Percentiles rank a stretch among this genome's conserved stretches.
phyloP scores from a whole-genome alignment of 2,888 invertebrate species.

The Tinea semifulvella region DNA sequence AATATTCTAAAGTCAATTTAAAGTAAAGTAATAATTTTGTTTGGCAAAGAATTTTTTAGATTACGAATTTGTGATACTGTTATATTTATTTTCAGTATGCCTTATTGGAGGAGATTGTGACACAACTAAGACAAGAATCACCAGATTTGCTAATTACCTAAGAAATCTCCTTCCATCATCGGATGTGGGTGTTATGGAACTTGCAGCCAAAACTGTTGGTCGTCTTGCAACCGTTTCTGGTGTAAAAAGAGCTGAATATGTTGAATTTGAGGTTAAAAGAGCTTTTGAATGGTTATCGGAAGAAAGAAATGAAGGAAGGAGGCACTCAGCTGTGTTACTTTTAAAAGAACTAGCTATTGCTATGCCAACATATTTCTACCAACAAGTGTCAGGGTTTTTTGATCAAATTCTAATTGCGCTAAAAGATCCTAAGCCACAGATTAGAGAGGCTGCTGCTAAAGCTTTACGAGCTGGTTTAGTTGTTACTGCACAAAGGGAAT shows the following conservation, averaged over 20 bases:
- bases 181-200: constrained; percentile 94
- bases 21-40: too few relatives aligned
- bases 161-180: constrained; percentile 89
- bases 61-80: too few relatives aligned
- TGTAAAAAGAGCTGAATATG: constrained; percentile 94
- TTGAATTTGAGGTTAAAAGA: constrained; percentile 96
- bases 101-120: constrained; percentile 93
- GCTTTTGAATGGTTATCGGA: constrained; percentile 96
- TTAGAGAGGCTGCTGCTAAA: constrained; percentile 92
- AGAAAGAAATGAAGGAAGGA: constrained; percentile 89
- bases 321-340: constrained; percentile 92
- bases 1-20: too few relatives aligned
- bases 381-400: constrained; percentile 92
- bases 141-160: constrained; percentile 92
- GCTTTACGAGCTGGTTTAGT: constrained; percentile 94
- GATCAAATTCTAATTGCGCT: constrained; percentile 93
- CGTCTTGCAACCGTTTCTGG: constrained; percentile 91
- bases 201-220: constrained; percentile 95
- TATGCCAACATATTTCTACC: constrained; percentile 97
- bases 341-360: constrained; percentile 93
- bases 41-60: too few relatives aligned
- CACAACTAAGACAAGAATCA: constrained; percentile 88
- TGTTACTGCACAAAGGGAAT: constrained; percentile 95
- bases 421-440: constrained; percentile 88
- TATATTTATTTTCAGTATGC: constrained; percentile 80